Base-by-base conservation (phyloP, 2,888 invertebrate genomes). In the Synanthedon tipuliformis region DNA sequence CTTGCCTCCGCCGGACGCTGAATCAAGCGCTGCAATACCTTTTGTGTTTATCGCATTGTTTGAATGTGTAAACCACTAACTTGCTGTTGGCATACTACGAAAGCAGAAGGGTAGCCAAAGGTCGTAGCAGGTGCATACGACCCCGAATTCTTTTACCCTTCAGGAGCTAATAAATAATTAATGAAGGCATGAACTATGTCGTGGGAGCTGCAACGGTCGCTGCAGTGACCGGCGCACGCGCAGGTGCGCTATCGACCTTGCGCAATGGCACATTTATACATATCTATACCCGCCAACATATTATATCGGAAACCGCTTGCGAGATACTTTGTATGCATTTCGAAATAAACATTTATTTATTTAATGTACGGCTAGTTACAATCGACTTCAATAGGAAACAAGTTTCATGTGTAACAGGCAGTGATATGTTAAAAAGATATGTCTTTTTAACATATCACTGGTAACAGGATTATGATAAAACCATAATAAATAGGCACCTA, bases 201-300 rank as follows among this genome's bases (percentile, higher is more conserved):
- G 78, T 78, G 75, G 75, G 77, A 77, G 78, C 77, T 75, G 73
- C 78, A 81, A 79, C 80, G 73, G 75, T 70, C 73, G 69, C 63
- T 75, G 75, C 78, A 75, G 71, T 65, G 70, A 59, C 73, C 69
- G 71, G 66, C 58, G 64, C 60, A 58, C 57, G 59, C 71, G 77
- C 82, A 80, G 78, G 78, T 81, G 81, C 72, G 73, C 68, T 63
- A 68, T 66, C 78, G 78, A 83, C 84, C 83, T 85, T 85, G 83
- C 80, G 81, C 76, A 82, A 82, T 81, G 80, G 70, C 80, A 80
- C 73, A 70, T 57, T 74, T 73, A 66, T 63, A 60, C 65, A 73
- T 69, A 69, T 73, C 73, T 78, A 75, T 75, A 71, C 72, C 67
- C 59, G 64, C 73, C 66, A 71, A 77, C 78, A 71, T 75, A 77